These are phyloP conservation scores for Augochlora pura DNA, from an alignment of 1,140 invertebrate species.

Conservation along the genomic window DNA sequence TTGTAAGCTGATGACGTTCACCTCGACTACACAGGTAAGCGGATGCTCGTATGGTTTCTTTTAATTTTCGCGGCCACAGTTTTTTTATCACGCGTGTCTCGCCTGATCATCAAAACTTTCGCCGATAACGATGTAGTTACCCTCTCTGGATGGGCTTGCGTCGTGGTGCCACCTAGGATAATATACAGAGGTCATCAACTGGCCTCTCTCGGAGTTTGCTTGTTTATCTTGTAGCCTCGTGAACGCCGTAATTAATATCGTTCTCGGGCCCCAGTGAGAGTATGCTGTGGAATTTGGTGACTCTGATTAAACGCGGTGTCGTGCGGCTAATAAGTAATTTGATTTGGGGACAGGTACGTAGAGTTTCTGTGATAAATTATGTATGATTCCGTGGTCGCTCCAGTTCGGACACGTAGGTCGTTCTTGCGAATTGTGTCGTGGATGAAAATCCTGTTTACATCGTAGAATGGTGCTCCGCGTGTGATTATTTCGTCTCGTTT, in stretches of 20 bases:
- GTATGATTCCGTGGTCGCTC: background rate
- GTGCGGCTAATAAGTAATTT: constrained; percentile 45
- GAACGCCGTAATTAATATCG: constrained; percentile 3
- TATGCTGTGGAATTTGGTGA: constrained; percentile 65
- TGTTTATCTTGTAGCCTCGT: constrained; percentile 35
- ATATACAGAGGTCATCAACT: constrained; percentile 50
- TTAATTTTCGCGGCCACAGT: constrained; percentile 35
- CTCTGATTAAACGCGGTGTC: constrained; percentile 50
- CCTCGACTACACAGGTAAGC: constrained; percentile 43
- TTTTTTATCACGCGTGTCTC: background rate
- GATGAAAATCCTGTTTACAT: no score
- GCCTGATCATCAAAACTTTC: constrained; percentile 1
- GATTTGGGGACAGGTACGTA: constrained; percentile 61
- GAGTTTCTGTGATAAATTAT: constrained; percentile 12
- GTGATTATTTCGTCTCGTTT: background rate
- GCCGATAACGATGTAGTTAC: constrained; percentile 45
- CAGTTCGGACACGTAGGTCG: background rate
- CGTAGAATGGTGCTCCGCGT: background rate
- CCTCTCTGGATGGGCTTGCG: constrained; percentile 23
- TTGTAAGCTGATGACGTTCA: constrained; percentile 26
- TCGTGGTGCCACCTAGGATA: constrained; percentile 66
- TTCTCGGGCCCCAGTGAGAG: constrained; percentile 13
- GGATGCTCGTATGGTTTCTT: background rate
- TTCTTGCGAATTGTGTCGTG: background rate
- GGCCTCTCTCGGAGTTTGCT: constrained; percentile 26